These are phyloP conservation scores for Cylas formicarius DNA, from an alignment of 1,140 invertebrate genomes.

Conservation along the genomic window DNA sequence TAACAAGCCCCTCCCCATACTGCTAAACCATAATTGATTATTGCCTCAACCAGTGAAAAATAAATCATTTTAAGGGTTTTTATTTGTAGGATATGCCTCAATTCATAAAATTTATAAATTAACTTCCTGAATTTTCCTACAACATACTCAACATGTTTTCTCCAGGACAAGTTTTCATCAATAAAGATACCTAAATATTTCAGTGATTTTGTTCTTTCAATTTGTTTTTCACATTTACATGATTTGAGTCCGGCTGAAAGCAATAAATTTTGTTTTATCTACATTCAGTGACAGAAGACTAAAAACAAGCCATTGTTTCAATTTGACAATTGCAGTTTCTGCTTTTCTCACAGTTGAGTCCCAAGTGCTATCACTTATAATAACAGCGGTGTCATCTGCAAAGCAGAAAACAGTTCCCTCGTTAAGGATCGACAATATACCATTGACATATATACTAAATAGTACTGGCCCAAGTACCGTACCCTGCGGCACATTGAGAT, in stretches of 20 bases:
- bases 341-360: slow-evolving; percentile 1
- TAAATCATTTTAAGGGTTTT: no score
- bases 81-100: no score
- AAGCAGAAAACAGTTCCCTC: slow-evolving; percentile 3
- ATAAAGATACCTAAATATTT: no score
- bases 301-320: slow-evolving; percentile 2
- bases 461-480: no score
- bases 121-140: no score
- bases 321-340: slow-evolving; percentile 2
- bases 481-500: no score
- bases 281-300: slow-evolving; percentile 4
- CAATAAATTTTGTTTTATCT: slow-evolving; percentile 9
- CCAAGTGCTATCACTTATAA: neutral
- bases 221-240: neutral
- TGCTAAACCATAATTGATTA: no score
- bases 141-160: no score
- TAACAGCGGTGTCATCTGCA: slow-evolving; percentile 2
- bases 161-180: no score
- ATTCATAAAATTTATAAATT: no score
- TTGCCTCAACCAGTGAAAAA: no score
- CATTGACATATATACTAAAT: slow-evolving; percentile 8
- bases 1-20: no score
- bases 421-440: neutral
- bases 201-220: slow-evolving; percentile 1
- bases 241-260: slow-evolving; percentile 1